Evolutionary conservation across 1,140 invertebrate species (phyloP), one percentile per base, ranked within the genome.

Genomic region (Lineus longissimus): DNA sequence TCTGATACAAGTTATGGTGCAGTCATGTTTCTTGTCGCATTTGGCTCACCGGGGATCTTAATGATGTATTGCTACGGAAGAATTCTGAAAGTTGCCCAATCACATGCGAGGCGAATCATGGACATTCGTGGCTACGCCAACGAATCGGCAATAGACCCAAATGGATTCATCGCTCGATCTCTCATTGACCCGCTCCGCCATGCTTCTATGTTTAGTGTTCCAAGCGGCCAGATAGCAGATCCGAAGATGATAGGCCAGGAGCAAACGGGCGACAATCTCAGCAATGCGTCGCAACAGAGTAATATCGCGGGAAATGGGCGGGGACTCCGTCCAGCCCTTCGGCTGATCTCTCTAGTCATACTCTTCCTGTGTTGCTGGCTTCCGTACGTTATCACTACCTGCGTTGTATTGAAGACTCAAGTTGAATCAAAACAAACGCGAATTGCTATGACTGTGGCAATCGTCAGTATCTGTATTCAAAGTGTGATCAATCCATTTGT

Each of bases 171-270:
- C 1, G 68, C 66, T 7, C 31, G 55, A 1, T 68, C 64, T 23
- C 56, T 69, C 25, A 41, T 67, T 31, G 63, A 58, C 55, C 58
- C 68, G 4, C 58, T 72, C 1, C 56, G 64, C 19, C 61, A 61
- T 15, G 59, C 67, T 31, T 68, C 70, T n/a, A 66, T 72, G 61
- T 45, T 70, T 15, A 63, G 66, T 55, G 65, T 68, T 41, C 68
- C 70, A 4, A 51, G 29, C n/a, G 56, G 51, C 45, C 30, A n/a
- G 40, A 54, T 40, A 29, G 41, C 23, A 29, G 40, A 13, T n/a
- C 57, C 22, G 22, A 40, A 51, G 22, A 13, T 31, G 25, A 43
- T 22, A 25, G 19, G 55, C 33, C 54, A 55, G 22, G 55, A 40
- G 11, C 25, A 47, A 2, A 31, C n/a, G 55, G 29, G 43, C 25